These are phyloP conservation scores for Tipula confusa DNA, from an alignment of 2,888 invertebrate genomes.

Conservation along the genomic window DNA sequence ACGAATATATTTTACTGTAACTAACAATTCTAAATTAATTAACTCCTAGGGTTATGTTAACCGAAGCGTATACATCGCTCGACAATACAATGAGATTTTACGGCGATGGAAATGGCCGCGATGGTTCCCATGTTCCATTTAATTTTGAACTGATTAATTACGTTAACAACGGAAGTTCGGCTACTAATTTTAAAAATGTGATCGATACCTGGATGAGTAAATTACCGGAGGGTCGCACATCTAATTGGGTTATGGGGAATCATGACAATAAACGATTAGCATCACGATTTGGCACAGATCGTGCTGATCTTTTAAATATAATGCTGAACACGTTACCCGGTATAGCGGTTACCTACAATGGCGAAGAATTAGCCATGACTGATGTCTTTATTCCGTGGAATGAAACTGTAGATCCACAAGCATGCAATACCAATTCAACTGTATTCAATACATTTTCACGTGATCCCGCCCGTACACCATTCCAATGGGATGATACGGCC, in stretches of 20 bases:
- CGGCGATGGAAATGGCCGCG: constrained; percentile 48
- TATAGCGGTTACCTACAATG: constrained; percentile 58
- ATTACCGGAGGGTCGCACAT: constrained; percentile 55
- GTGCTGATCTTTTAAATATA: constrained; percentile 55
- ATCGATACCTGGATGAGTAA: constrained; percentile 57
- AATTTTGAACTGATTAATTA: constrained; percentile 60
- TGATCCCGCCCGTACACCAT: constrained; percentile 60
- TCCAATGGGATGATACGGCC: constrained; percentile 56
- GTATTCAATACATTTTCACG: constrained; percentile 48
- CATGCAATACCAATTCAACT: constrained; percentile 51
- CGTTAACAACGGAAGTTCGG: constrained; percentile 50
- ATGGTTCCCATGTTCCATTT: constrained; percentile 61
- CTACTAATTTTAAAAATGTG: constrained; percentile 51
- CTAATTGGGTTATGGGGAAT: constrained; percentile 63
- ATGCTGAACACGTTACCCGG: constrained; percentile 57
- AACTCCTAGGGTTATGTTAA: constrained; percentile 54
- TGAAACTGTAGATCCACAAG: constrained; percentile 55
- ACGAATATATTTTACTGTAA: background rate
- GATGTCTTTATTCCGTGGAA: constrained; percentile 51
- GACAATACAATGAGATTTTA: constrained; percentile 59
- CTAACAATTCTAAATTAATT: background rate
- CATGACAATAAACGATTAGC: constrained; percentile 52
- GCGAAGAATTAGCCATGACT: constrained; percentile 68
- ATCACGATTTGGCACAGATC: constrained; percentile 50
- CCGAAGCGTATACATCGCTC: constrained; percentile 58